Conservation (phyloP, 1,140 invertebrate species). For the Drosophila kepulauana region DNA sequence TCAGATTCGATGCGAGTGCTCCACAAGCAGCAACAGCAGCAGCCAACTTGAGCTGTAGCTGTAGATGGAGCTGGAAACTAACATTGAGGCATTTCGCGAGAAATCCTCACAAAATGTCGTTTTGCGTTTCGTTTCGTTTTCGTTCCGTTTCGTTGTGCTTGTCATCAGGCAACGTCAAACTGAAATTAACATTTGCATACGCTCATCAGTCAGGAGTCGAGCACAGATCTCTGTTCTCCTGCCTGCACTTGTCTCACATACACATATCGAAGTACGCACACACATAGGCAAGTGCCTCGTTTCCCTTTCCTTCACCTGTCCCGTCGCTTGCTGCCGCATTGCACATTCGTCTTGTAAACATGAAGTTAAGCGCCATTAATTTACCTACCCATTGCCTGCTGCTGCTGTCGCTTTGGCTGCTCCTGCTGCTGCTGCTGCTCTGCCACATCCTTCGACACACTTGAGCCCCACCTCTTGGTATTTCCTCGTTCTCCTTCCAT, state of each 20-base stretch:
- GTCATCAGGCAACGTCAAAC: conserved; percentile 64
- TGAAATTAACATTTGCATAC: conserved; percentile 73
- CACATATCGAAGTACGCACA: not conserved
- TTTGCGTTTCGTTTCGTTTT: conserved; percentile 23
- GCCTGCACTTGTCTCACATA: conserved; percentile 22
- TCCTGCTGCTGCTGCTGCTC: not conserved
- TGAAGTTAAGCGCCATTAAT: conserved; percentile 83
- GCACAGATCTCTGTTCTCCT: conserved; percentile 17
- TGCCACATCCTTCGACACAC: conserved; percentile 14
- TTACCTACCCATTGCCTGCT: conserved; percentile 47
- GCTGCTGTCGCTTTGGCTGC: conserved; percentile 1
- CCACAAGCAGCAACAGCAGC: not conserved
- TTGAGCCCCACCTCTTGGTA: not conserved
- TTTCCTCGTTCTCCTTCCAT: not conserved
- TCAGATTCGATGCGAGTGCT: conserved; percentile 6
- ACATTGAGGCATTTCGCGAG: conserved; percentile 21
- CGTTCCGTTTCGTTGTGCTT: conserved; percentile 41
- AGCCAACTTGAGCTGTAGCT: too few relatives aligned
- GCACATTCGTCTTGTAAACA: conserved; percentile 82
- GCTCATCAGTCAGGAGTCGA: conserved; percentile 68
- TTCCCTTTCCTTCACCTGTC: not conserved
- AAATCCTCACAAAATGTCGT: conserved; percentile 31
- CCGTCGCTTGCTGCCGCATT: conserved; percentile 1
- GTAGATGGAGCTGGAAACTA: not conserved
- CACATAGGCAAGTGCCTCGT: not conserved